Evolutionary conservation across 2,113 vertebrate species (phyloP), one percentile per base, ranked within the genome.

Genomic region (Colaptes auratus): DNA sequence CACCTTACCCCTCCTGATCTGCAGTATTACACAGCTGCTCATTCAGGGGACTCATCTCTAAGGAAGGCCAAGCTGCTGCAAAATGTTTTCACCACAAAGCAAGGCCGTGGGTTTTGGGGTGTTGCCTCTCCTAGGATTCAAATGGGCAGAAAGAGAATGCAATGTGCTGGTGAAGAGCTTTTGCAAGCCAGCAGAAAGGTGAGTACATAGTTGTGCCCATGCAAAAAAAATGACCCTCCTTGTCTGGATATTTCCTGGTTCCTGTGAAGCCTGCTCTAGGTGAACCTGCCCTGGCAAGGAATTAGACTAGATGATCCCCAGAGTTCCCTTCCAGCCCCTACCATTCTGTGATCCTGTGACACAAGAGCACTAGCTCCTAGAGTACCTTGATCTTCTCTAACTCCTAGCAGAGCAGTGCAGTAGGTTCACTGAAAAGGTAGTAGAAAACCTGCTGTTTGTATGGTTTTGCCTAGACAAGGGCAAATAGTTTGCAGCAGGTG

Each of bases 141-240:
- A n/a, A n/a, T n/a, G 3, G 27, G 33, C 53, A 76, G 21, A 71
- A 76, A 72, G 33, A 73, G 55, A 66, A 80, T 11, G 60, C 18
- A 77, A 21, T 11, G 16, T 0, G 0, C 15, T 31, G 35, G 30
- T 60, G 33, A n/a, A n/a, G 64, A 7, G 16, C 7, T 46, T 58
- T 59, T 44, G 36, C 28, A 28, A 53, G 74, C 82, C 18, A 75
- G n/a, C 9, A 28, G 28, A 23, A 61, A n/a, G 12, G 21, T 12
- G 35, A 88, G 5, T 15, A 42, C 1, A 0, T 50, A 25, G 7
- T 17, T 56, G 52, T 74, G n/a, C 13, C 35, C 0, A 1, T 11
- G 31, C 61, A 65, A 5, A 42, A n/a, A n/a, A 50, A 60, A 61
- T 19, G 4, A 55, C 50, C 12, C 50, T 52, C 23, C 50, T 52